Conservation (phyloP, 37 sponge, comb jelly and placozoan species). For the Ianthella basta region DNA sequence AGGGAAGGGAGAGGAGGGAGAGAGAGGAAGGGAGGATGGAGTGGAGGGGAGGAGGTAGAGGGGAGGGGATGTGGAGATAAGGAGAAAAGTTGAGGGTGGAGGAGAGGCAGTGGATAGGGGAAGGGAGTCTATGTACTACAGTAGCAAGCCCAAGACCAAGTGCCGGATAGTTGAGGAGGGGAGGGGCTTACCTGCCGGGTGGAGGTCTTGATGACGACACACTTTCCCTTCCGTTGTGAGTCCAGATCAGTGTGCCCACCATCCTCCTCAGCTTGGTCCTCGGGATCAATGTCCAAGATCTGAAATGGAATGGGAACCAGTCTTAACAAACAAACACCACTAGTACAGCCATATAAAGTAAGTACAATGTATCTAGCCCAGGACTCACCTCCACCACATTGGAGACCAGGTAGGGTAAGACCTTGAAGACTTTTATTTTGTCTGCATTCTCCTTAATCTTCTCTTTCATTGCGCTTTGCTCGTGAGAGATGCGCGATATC, state of each 20-base stretch:
- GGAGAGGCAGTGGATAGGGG: neutral
- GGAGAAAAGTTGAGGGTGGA: neutral
- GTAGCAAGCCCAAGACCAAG: too few relatives aligned
- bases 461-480: conserved; percentile 88
- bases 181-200: conserved; percentile 87
- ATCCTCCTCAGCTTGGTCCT: conserved; percentile 94
- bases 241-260: conserved; percentile 99
- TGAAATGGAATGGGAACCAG: conserved; percentile 1
- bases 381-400: conserved; percentile 91
- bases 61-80: neutral
- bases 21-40: neutral
- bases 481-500: conserved; percentile 77
- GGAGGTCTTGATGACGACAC: conserved; percentile 99
- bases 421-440: conserved; percentile 98
- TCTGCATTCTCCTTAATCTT: conserved; percentile 98
- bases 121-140: neutral
- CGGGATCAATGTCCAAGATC: conserved; percentile 92
- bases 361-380: too few relatives aligned
- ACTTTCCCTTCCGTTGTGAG: conserved; percentile 98
- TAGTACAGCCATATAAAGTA: too few relatives aligned
- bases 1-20: neutral
- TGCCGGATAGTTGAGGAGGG: neutral
- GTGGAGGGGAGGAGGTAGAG: neutral
- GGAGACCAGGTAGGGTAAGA: conserved; percentile 96
- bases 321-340: neutral